A percentile compares a stretch with the other conserved stretches of the same genome.
Conservation (phyloP, 2,888 invertebrate species). For the Apotomis capreana region DNA sequence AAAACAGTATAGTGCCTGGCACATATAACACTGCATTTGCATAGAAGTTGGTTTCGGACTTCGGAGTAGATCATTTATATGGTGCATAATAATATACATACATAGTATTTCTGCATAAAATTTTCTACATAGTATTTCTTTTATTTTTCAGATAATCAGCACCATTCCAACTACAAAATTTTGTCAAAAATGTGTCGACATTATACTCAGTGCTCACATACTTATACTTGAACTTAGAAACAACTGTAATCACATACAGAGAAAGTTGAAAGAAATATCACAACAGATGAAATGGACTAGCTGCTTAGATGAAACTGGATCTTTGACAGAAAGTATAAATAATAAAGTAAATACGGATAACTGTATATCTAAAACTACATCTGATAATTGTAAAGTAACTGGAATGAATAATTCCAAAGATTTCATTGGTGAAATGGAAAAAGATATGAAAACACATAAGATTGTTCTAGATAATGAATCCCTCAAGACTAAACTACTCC, state of each 20-base stretch:
- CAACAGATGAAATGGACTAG: constrained; percentile 35
- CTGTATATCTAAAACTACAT: not conserved
- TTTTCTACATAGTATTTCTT: not conserved
- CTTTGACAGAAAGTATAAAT: constrained; percentile 16
- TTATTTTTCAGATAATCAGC: constrained; percentile 25
- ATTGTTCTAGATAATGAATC: constrained; percentile 35
- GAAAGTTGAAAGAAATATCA: constrained; percentile 23
- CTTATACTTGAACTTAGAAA: constrained; percentile 12
- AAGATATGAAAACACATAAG: constrained; percentile 10
- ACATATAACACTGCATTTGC: too few species aligned
- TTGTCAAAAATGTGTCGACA: constrained; percentile 32
- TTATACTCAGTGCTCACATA: constrained; percentile 19
- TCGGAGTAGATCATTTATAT: too few species aligned
- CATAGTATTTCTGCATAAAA: not conserved
- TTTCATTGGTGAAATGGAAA: not conserved
- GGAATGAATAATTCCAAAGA: not conserved
- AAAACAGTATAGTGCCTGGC: too few species aligned
- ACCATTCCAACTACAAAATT: constrained; percentile 24
- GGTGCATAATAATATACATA: too few species aligned
- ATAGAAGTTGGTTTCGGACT: too few species aligned
- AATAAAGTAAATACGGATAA: constrained; percentile 6
- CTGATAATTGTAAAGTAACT: not conserved
- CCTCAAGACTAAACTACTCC: constrained; percentile 19
- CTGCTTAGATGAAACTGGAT: constrained; percentile 28
- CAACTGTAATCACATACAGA: constrained; percentile 32